Conservation (phyloP, 2,888 invertebrate species). For the Lithosia quadra region DNA sequence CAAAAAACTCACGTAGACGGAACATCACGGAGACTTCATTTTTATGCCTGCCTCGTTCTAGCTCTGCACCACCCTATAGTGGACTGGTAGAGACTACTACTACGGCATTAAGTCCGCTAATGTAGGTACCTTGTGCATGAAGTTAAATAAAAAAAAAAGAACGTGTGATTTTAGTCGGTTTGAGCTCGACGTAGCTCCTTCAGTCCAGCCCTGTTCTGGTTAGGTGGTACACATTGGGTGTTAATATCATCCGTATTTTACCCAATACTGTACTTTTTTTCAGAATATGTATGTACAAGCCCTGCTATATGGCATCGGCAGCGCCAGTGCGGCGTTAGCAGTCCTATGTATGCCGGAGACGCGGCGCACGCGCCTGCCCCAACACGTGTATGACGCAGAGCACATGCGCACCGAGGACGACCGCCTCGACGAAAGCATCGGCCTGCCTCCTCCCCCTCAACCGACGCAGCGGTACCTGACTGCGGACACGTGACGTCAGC, state of each 20-base stretch:
- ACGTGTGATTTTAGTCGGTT: no score
- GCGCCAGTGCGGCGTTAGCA: constrained; percentile 78
- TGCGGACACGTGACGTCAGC: constrained; percentile 49
- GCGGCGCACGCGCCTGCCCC: constrained; percentile 84
- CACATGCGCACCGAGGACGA: constrained; percentile 40
- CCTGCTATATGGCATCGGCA: constrained; percentile 80
- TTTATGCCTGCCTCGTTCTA: no score
- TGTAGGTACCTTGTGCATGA: no score
- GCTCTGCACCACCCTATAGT: no score
- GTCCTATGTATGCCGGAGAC: constrained; percentile 88
- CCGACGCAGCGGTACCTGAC: constrained; percentile 41
- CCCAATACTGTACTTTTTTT: no score
- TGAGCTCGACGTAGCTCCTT: no score
- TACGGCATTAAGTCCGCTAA: no score
- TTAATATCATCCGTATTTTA: not conserved
- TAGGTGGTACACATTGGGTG: no score
- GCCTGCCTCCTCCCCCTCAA: constrained; percentile 25
- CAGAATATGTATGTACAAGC: constrained; percentile 72
- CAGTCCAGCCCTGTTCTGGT: no score
- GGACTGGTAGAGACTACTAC: no score
- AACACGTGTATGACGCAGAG: constrained; percentile 82
- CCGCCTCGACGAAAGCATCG: constrained; percentile 23
- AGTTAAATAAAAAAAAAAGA: no score
- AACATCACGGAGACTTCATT: no score
- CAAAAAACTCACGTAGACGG: not conserved